Percentiles rank a stretch among this genome's conserved stretches.
Evolutionary conservation across 2,113 vertebrate species (phyloP).

Genomic region (Larimichthys polyactis): DNA sequence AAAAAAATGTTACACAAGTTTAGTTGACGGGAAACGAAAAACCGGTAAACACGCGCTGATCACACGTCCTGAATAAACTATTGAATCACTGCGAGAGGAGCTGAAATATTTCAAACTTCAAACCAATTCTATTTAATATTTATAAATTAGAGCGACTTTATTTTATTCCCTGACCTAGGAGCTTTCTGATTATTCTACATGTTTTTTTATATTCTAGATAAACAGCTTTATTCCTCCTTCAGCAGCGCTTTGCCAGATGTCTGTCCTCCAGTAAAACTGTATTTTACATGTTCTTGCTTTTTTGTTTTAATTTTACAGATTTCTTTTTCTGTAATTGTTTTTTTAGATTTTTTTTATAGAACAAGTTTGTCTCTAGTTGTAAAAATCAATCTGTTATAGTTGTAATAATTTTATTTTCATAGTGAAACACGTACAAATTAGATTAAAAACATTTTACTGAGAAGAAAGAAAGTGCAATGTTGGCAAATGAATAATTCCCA

Average conservation of each 20-base stretch:
- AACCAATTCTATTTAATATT: neutral
- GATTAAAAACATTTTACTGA: neutral
- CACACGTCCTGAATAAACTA: neutral
- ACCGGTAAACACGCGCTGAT: neutral
- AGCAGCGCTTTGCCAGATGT: neutral
- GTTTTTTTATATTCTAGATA: neutral
- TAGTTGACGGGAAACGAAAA: neutral
- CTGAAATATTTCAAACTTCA: neutral
- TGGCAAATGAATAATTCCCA: neutral
- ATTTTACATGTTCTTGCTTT: neutral
- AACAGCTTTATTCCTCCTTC: neutral
- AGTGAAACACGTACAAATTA: neutral
- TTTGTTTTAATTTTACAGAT: neutral
- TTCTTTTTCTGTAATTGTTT: neutral
- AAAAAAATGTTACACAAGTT: neutral
- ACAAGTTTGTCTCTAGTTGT: neutral
- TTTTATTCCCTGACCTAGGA: neutral
- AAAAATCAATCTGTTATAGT: neutral
- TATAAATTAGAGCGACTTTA: neutral
- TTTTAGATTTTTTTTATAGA: neutral
- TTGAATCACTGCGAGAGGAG: too few species aligned
- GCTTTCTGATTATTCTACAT: neutral
- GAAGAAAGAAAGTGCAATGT: neutral
- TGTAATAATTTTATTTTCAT: neutral
- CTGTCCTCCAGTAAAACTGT: accelerated